phyloP scores from a whole-genome alignment of 2,797 vertebrate species.

The Phrynocephalus vlangalii region DNA sequence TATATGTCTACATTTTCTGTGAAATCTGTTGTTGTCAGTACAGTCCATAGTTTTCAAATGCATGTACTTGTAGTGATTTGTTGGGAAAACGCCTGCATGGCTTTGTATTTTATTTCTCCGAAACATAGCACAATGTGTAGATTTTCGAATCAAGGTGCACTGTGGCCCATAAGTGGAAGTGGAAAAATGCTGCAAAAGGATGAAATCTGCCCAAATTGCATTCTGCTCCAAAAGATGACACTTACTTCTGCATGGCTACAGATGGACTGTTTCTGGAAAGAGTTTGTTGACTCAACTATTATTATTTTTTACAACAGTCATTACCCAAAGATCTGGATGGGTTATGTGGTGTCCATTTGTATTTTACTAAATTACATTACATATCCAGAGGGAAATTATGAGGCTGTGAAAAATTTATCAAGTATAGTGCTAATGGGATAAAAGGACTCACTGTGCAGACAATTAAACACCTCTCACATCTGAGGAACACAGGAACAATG shows the following conservation, averaged over 20 bases:
- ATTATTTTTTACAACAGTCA: neutral
- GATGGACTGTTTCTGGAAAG: slow-evolving; percentile 1
- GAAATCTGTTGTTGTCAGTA: neutral
- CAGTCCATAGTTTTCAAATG: neutral
- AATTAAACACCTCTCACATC: slow-evolving; percentile 59
- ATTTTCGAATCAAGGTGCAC: neutral
- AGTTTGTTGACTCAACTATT: slow-evolving; percentile 4
- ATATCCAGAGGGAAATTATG: neutral
- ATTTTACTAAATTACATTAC: slow-evolving; percentile 8
- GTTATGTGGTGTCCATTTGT: neutral
- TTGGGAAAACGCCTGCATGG: no score
- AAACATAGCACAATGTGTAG: neutral
- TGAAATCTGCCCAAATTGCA: neutral
- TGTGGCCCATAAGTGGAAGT: neutral
- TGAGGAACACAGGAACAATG: slow-evolving; percentile 54
- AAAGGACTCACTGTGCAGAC: neutral
- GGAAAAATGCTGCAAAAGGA: no score
- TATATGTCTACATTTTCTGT: neutral
- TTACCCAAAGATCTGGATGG: neutral
- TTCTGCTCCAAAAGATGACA: neutral
- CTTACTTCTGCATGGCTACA: neutral
- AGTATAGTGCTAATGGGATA: neutral
- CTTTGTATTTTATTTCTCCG: neutral
- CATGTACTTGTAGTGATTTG: neutral
- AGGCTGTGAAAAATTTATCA: neutral